phyloP scores from a whole-genome alignment of 1,140 invertebrate genomes.

The Drosophila trapezifrons region DNA sequence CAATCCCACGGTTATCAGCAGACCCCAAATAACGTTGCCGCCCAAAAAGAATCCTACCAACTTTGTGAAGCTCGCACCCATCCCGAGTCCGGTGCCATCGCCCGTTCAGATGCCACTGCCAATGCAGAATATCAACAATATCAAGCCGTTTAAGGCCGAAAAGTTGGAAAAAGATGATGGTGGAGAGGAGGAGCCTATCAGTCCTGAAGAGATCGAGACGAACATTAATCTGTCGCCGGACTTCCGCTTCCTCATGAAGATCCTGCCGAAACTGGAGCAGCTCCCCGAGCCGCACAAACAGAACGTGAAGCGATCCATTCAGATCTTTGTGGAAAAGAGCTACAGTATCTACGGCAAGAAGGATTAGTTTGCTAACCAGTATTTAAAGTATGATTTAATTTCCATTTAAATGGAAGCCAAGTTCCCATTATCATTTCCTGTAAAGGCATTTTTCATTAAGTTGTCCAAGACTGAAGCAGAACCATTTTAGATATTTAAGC shows the following conservation, averaged over 20 bases:
- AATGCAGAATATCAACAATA: constrained; percentile 18
- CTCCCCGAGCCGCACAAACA: constrained; percentile 78
- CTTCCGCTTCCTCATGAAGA: constrained; percentile 82
- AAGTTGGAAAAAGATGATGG: not conserved
- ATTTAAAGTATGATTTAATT: constrained; percentile 10
- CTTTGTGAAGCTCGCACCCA: constrained; percentile 56
- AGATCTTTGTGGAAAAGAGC: constrained; percentile 77
- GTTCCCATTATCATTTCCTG: constrained; percentile 9
- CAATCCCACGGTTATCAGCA: constrained; percentile 10
- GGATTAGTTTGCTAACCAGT: constrained; percentile 34
- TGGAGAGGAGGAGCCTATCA: constrained; percentile 21
- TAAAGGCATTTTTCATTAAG: constrained; percentile 44
- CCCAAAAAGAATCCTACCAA: constrained; percentile 81
- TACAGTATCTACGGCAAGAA: constrained; percentile 72
- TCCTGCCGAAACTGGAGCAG: constrained; percentile 75
- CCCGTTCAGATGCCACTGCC: constrained; percentile 3
- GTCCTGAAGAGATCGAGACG: constrained; percentile 53
- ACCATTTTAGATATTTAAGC: constrained; percentile 43
- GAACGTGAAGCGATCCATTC: constrained; percentile 77
- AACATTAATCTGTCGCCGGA: constrained; percentile 79
- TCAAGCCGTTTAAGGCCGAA: constrained; percentile 25
- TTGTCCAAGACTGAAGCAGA: constrained; percentile 73
- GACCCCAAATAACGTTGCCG: constrained; percentile 72
- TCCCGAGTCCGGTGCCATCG: constrained; percentile 8
- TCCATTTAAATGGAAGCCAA: constrained; percentile 5